These are phyloP conservation scores for Dichetophora obliterata DNA, from an alignment of 2,888 invertebrate genomes.

Conservation along the genomic window DNA sequence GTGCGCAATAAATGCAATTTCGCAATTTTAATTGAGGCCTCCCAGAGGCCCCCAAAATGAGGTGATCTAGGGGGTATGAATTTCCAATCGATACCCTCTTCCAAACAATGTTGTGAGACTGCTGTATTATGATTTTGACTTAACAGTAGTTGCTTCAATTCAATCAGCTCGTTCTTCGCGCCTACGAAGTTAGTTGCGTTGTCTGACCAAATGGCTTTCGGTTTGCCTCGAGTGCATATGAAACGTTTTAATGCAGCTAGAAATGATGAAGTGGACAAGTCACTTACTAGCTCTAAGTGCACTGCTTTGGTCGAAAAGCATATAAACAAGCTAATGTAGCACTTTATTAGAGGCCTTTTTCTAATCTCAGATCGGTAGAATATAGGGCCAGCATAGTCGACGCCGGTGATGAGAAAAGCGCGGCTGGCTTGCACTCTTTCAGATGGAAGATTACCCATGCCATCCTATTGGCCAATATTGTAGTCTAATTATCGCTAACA, in stretches of 20 bases:
- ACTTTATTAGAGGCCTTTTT: constrained; percentile 35
- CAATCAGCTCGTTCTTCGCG: constrained; percentile 33
- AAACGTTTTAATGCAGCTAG: constrained; percentile 31
- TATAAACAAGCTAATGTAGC: constrained; percentile 42
- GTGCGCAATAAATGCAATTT: constrained; percentile 38
- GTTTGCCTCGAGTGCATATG: constrained; percentile 8
- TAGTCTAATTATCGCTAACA: too few species aligned
- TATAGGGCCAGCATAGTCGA: constrained; percentile 32
- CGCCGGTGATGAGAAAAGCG: constrained; percentile 27
- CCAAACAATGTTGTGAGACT: constrained; percentile 33
- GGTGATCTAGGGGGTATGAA: not conserved
- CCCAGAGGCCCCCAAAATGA: too few species aligned
- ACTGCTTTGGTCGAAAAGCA: constrained; percentile 47
- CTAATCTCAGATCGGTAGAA: constrained; percentile 6
- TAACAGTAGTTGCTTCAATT: too few species aligned
- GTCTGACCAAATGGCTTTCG: constrained; percentile 41
- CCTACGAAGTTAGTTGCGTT: constrained; percentile 44
- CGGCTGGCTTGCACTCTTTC: constrained; percentile 22
- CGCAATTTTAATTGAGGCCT: constrained; percentile 35
- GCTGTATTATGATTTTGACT: too few species aligned
- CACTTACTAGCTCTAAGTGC: constrained; percentile 38
- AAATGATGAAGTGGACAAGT: constrained; percentile 36
- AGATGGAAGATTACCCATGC: not conserved
- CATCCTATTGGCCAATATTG: constrained; percentile 35
- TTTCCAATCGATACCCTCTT: constrained; percentile 3